Conservation (phyloP, 2,888 invertebrate genomes). For the Conomelus anceps region DNA sequence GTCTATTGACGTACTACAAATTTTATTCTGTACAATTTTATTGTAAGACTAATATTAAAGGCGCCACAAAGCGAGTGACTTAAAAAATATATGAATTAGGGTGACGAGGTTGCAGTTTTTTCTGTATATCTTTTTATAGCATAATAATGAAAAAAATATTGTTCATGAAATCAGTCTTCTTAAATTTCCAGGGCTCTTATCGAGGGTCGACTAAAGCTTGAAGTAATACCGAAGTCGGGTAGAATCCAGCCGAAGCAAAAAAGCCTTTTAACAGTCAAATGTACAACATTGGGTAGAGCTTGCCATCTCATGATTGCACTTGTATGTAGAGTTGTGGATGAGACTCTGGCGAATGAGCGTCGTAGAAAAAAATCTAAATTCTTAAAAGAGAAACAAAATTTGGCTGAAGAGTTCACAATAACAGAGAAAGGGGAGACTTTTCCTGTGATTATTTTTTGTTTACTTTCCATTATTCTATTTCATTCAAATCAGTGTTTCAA, state of each 20-base stretch:
- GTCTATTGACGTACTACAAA: no score
- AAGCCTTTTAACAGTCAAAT: neutral
- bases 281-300: neutral
- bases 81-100: no score
- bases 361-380: neutral
- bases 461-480: no score
- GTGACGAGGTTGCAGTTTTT: no score
- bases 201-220: neutral
- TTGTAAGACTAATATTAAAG: no score
- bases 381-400: neutral
- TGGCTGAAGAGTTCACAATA: neutral
- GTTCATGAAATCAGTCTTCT: neutral
- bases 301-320: neutral
- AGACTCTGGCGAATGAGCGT: neutral
- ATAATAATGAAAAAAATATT: no score
- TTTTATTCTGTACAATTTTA: no score
- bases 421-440: neutral
- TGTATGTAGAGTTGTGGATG: neutral
- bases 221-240: neutral
- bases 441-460: neutral
- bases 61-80: no score
- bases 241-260: neutral
- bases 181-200: neutral
- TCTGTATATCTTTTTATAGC: no score
- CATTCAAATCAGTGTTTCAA: no score